Evolutionary conservation across 2,888 invertebrate genomes (phyloP), one percentile per base, ranked within the genome.

Genomic region (Drosophila greeni): DNA sequence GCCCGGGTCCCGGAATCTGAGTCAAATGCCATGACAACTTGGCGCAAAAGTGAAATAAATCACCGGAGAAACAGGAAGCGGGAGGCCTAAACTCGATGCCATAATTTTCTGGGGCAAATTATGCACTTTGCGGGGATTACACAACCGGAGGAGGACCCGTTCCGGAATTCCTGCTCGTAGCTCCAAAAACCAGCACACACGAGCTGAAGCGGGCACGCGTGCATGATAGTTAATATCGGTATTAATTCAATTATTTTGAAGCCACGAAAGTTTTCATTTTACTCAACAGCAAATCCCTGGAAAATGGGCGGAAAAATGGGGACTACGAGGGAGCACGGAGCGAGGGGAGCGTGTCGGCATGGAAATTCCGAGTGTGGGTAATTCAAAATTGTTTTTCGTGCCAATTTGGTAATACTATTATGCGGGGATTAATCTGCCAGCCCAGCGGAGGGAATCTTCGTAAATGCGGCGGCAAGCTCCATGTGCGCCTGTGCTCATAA

Each of bases 21-120:
- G 76, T 75, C 73, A 70, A 76, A 75, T 72, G 75, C 78, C 80
- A 65, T 71, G 81, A 76, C 80, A 84, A 82, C 75, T 75, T 79
- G 68, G 75, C 69, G 66, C 71, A 73, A 65, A 82, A 73, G 66
- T 42, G 57, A 82, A 72, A 82, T 82, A 81, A 84, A 84, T 84
- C 83, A 80, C 60, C 67, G 65, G 52, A 66, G 39, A 57, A 51
- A 62, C 53, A 57, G 65, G 53, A 64, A 58, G 47, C 39, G 24
- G 33, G 37, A 42, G 42, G 26, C 16, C 40, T 51, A 24, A 57
- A 12, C 47, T 31, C 14, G 42, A 24, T 57, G 56, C 64, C 68
- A 65, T 66, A 75, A 73, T 77, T 73, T 73, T 68, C 58, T 70
- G 57, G 56, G 66, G 52, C 70, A 81, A 77, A 75, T 77, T 79